Evolutionary conservation across 1,140 invertebrate species (phyloP), one percentile per base, ranked within the genome.

Genomic region (Pectinophora gossypiella): DNA sequence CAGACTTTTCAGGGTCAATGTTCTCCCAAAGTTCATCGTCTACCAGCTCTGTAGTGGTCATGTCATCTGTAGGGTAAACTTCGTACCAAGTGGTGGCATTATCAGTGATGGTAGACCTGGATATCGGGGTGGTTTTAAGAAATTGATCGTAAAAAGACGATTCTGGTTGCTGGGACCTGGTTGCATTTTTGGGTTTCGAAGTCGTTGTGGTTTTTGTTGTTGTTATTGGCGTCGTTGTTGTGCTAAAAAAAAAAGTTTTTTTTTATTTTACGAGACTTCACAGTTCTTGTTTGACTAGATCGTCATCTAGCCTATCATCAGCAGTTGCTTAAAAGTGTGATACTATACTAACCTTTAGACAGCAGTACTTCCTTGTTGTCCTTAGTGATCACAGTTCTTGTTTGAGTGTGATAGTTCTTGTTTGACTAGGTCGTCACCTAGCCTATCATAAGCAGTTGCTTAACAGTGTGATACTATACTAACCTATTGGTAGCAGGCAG

Each of bases 61-160:
- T 55, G 0, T 73, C 67, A 43, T 77, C 76, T 0, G 77, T 76
- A 19, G 77, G 72, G 12, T 72, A 19, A 27, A 81, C 23, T 54
- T 83, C 80, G 48, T 72, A 81, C 83, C 83, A 84, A 18, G 72
- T 76, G 20, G 83, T 83, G 60, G 64, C 62, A 66, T 84, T 78
- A 46, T 66, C 60, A 3, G 53, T 38, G 18, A 50, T 72, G 44
- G 68, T 72, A 55, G 68, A 48, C 61, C 69, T 78, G 40, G 71
- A 61, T 57, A 59, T 64, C 21, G 72, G 72, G 48, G 80, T 80
- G 48, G 82, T 78, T 72, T 81, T 84, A 13, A 89, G 53, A 54
- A 89, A 89, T 50, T 89, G 76, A 42, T 88, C 79, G 58, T 87
- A 89, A 48, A 86, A 88, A 0, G 72, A 65, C 0, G 84, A 75